Conservation (phyloP, 2,797 vertebrate genomes). For the Melanotaenia trifasciata region DNA sequence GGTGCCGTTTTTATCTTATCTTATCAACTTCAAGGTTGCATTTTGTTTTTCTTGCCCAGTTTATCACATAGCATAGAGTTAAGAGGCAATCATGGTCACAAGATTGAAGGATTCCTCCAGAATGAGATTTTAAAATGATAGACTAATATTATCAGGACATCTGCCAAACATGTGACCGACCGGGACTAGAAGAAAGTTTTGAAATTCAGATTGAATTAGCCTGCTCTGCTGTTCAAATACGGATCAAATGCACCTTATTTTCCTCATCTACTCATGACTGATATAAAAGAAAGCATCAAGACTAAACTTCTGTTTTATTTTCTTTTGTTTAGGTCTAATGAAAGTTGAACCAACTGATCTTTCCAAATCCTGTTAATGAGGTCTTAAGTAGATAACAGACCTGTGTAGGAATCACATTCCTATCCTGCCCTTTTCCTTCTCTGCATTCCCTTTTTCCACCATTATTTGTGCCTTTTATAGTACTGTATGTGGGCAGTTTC, state of each 20-base stretch:
- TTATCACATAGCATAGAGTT: constrained; percentile 15
- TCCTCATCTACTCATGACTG: neutral
- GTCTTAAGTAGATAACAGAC: constrained; percentile 34
- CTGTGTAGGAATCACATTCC: constrained; percentile 51
- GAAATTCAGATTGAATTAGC: constrained; percentile 15
- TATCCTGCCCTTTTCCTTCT: constrained; percentile 51
- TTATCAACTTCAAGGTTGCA: neutral
- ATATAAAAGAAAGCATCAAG: constrained; percentile 3
- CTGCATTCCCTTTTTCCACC: constrained; percentile 45
- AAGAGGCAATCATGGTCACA: neutral
- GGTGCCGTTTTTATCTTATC: constrained; percentile 30
- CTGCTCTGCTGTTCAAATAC: neutral
- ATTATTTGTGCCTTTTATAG: constrained; percentile 72
- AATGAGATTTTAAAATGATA: constrained; percentile 21
- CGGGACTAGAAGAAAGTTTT: neutral
- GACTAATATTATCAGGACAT: constrained; percentile 15
- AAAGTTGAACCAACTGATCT: neutral
- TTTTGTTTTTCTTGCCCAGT: neutral
- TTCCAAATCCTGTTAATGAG: constrained; percentile 3
- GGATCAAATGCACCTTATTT: constrained; percentile 4
- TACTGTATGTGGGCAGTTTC: constrained; percentile 65
- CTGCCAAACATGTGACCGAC: constrained; percentile 29
- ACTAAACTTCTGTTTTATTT: neutral
- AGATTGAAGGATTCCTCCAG: constrained; percentile 17
- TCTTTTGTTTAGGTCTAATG: neutral